A percentile compares a stretch with the other conserved stretches of the same genome.
phyloP scores from a whole-genome alignment of 2,888 invertebrate species.

The Chydorus sphaericus region DNA sequence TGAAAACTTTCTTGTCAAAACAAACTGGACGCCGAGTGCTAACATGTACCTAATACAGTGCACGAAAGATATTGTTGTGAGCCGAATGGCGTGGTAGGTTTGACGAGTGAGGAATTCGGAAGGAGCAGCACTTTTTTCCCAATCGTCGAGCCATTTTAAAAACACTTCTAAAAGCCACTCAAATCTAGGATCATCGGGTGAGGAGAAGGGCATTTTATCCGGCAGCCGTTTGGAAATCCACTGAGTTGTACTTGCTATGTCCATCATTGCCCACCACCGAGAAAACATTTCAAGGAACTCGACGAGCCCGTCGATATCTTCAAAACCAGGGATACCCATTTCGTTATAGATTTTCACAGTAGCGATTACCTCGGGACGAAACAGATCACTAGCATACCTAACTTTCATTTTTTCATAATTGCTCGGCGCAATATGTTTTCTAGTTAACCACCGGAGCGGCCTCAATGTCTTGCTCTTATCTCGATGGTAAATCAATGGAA shows the following conservation, averaged over 20 bases:
- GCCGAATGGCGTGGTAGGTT: not conserved
- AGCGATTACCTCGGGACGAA: not conserved
- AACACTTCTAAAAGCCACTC: not conserved
- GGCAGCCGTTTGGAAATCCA: not conserved
- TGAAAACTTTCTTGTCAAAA: not conserved
- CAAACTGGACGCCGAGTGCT: not conserved
- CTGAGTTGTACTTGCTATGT: not conserved
- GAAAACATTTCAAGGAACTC: not conserved
- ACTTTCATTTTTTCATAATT: not conserved
- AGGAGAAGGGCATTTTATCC: not conserved
- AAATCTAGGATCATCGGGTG: not conserved
- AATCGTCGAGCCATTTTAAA: not conserved
- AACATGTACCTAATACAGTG: not conserved
- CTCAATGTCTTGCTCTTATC: not conserved
- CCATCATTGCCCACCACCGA: not conserved
- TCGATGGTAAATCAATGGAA: not conserved
- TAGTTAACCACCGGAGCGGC: not conserved
- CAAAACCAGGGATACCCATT: not conserved
- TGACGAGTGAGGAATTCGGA: not conserved
- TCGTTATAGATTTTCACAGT: not conserved
- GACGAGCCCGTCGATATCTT: not conserved
- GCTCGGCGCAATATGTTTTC: not conserved
- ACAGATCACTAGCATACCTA: not conserved
- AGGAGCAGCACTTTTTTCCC: not conserved
- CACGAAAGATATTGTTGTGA: not conserved